Base-by-base conservation (phyloP, 2,888 invertebrate species). In the Nomada ferruginata region DNA sequence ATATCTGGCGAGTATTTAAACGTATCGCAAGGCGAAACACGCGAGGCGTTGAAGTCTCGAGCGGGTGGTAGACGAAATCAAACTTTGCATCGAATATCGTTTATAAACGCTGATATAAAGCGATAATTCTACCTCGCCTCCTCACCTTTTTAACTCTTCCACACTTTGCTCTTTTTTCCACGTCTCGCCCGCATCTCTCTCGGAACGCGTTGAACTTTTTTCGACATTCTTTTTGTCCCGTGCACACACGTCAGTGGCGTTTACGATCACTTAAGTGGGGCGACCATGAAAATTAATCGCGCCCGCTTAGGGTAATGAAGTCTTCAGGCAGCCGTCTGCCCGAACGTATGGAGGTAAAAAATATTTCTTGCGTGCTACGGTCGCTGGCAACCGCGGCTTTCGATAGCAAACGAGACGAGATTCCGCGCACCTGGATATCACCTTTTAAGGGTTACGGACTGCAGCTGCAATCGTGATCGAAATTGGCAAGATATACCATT, bases 261-360 rank as follows among this genome's bases (percentile, higher is more conserved):
- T 82, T 84, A 77, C 79, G 82, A 85, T 79, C 82, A 71, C 72
- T 68, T 78, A 74, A 82, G 76, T 76, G 79, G 69, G 74, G 73
- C 63, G 77, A 73, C 76, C 68, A 79, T 87, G 80, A 81, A 88
- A 88, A 88, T 87, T 84, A 87, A 87, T 81, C 84, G 79, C 57
- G 59, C 79, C 70, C 68, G 76, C 57, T 60, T 73, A 26, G 65
- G 76, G 76, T 84, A 84, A 82, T 78, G 83, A 83, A 83, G 82
- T 76, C 71, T 79, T 72, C 78, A 60, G 61, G 71, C 59, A 7
- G 53, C 36, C 47, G 44, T 29, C 53, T 55, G 66, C 52, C 60
- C 44, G 29, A 66, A 63, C 55, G 50, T 44, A 13, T 53, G 9
- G 18, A 50, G 26, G 29, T 60, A 63, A 66, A 70, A 70, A 76